These are phyloP conservation scores for Haliaeetus leucogaster DNA, from an alignment of 2,113 vertebrate species.

Conservation along the genomic window DNA sequence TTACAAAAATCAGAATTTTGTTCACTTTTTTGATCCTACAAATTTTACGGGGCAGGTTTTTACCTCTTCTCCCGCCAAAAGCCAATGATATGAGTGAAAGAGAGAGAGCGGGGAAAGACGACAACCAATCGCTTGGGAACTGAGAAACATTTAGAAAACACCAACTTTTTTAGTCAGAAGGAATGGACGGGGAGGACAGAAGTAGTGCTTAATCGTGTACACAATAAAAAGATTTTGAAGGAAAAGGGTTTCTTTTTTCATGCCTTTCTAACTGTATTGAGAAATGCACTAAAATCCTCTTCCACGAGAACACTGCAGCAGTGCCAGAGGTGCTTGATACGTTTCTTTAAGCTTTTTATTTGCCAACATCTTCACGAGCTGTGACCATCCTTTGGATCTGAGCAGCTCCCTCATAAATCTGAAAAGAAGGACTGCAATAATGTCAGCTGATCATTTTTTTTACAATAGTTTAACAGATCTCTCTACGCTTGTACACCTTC, in stretches of 20 bases:
- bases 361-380: constrained; percentile 80
- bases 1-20: not conserved
- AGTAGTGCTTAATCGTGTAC: not conserved
- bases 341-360: constrained; percentile 73
- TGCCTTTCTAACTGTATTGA: not conserved
- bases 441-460: not conserved
- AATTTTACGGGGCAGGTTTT: not conserved
- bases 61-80: not conserved
- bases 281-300: not conserved
- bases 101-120: not conserved
- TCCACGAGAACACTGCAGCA: not conserved
- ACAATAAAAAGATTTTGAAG: not conserved
- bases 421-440: not conserved
- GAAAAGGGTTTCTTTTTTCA: not conserved
- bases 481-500: not conserved
- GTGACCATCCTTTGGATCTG: constrained; percentile 91
- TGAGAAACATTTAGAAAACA: not conserved
- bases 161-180: not conserved
- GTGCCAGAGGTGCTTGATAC: not conserved
- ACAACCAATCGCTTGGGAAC: too few species aligned
- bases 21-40: not conserved
- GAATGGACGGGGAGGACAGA: not conserved
- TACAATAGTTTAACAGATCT: not conserved
- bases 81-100: not conserved
- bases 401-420: constrained; percentile 94